These are phyloP conservation scores for Odontomyia ornata DNA, from an alignment of 2,888 invertebrate species.

Conservation along the genomic window DNA sequence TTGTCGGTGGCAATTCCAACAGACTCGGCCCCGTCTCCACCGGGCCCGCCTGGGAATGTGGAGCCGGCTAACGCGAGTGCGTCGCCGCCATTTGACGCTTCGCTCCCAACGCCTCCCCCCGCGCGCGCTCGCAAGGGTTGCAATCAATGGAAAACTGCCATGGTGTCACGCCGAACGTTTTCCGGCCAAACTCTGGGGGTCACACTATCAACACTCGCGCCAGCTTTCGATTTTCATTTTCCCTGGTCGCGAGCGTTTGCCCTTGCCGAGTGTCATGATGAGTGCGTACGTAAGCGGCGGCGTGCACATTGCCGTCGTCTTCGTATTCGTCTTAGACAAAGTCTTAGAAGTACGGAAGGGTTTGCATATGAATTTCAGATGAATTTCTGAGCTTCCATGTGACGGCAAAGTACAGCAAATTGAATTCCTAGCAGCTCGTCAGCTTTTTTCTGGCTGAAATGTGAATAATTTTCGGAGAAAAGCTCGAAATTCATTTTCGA, in stretches of 20 bases:
- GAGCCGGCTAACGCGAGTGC: constrained; percentile 16
- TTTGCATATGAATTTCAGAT: too few species aligned
- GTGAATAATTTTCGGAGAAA: constrained; percentile 15
- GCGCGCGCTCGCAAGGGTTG: neutral
- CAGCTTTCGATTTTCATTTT: neutral
- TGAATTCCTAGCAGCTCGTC: neutral
- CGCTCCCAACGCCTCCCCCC: neutral
- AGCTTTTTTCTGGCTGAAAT: constrained; percentile 2
- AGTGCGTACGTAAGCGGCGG: neutral
- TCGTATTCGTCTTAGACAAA: too few species aligned
- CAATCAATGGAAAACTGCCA: constrained; percentile 6
- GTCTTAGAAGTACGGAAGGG: too few species aligned
- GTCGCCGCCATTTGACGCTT: constrained; percentile 30
- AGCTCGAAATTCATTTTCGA: neutral
- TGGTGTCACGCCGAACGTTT: constrained; percentile 14
- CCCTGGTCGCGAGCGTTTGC: neutral
- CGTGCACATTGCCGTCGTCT: neutral
- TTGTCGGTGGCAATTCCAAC: neutral
- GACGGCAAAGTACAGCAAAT: too few species aligned
- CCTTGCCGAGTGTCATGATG: neutral
- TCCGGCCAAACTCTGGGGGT: neutral
- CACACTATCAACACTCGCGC: neutral
- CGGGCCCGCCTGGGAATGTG: constrained; percentile 2
- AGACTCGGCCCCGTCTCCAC: constrained; percentile 3
- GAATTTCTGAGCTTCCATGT: too few species aligned